Conservation (phyloP, 2,888 invertebrate genomes). For the Ceraclea dissimilis region DNA sequence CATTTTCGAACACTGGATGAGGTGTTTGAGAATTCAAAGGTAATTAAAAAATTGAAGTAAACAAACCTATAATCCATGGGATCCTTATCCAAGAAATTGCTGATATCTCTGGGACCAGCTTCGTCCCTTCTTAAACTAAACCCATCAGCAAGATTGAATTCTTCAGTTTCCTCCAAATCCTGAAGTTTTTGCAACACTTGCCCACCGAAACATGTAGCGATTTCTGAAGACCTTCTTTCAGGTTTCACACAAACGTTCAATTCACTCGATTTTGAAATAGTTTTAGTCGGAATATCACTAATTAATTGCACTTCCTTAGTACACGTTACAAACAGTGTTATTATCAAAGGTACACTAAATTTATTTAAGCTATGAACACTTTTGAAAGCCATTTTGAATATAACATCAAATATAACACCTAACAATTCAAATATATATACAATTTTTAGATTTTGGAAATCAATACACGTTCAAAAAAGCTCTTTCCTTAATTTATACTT, state of each 20-base stretch:
- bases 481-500: no score
- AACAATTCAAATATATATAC: no score
- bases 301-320: slow-evolving; percentile 23
- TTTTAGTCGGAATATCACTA: slow-evolving; percentile 17
- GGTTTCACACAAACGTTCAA: slow-evolving; percentile 38
- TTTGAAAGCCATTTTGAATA: slow-evolving; percentile 2
- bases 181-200: slow-evolving; percentile 60
- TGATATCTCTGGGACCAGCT: slow-evolving; percentile 56
- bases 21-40: no score
- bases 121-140: slow-evolving; percentile 58
- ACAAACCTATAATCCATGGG: slow-evolving; percentile 63
- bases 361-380: background rate
- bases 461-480: no score
- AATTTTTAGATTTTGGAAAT: no score
- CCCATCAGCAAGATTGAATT: slow-evolving; percentile 58
- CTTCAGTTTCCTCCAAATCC: slow-evolving; percentile 56
- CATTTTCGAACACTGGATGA: no score
- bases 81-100: slow-evolving; percentile 63
- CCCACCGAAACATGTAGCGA: slow-evolving; percentile 61
- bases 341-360: slow-evolving; percentile 10
- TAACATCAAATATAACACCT: no score
- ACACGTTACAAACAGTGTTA: slow-evolving; percentile 14
- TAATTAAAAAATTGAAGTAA: no score
- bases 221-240: slow-evolving; percentile 37
- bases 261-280: slow-evolving; percentile 18